Base-by-base conservation (phyloP, 2,113 vertebrate species). In the Zosterops lateralis region DNA sequence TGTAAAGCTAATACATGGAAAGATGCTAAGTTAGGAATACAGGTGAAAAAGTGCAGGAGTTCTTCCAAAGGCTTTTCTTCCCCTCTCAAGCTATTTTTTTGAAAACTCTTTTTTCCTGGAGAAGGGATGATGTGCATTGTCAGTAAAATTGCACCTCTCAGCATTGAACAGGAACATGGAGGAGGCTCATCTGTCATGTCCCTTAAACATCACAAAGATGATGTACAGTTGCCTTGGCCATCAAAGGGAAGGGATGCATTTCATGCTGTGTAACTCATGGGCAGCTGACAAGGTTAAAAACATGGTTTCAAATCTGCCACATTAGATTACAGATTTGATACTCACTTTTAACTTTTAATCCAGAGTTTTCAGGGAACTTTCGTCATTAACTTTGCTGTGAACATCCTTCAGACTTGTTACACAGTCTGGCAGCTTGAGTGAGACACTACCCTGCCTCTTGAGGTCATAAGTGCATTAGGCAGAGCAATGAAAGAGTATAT, bases 211-310 rank as follows among this genome's bases (percentile, higher is more conserved):
- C 10, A 7, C 44, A n/a, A 84, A 78, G 47, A 60, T 90, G 66
- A 85, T 87, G 50, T 78, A 89, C 36, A 24, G 34, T 72, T 89
- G 56, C 80, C 40, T 89, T 88, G 90, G 68, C 82, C 92, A 73
- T 73, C 80, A 75, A 79, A 70, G 42, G 16, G 36, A 84, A 65
- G 31, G 53, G 78, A 84, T 61, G 47, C 34, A 75, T 72, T 95
- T 91, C 81, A 38, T 66, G 58, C 42, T 76, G 45, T 50, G 34
- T 78, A 94, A 87, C 45, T 92, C 84, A 89, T 14, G 61, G 89
- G 68, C 77, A 92, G 54, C 70, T 73, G 91, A 91, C 89, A 95
- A 95, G 77, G 78, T 91, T 95, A 95, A 93, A 94, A 93, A 82
- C 42, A 47, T 36, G 50, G 42, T 76, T 91, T 87, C 62, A 76